Conservation (phyloP, 2,888 invertebrate genomes). For the Linnaemya vulpina region DNA sequence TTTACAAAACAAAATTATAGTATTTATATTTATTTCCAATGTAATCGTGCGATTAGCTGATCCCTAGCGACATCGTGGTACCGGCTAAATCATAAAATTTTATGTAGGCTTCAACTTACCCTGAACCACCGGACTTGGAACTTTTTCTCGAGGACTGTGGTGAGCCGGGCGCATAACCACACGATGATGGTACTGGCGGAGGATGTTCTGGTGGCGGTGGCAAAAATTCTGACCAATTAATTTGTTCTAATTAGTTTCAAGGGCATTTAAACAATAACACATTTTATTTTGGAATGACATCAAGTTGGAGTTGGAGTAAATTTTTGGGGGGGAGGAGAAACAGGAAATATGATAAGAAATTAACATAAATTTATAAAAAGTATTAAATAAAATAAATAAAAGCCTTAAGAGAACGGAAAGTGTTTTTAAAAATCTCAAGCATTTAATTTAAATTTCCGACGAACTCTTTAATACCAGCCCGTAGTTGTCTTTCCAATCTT, state of each 20-base stretch:
- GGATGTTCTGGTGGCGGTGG: slow-evolving; percentile 86
- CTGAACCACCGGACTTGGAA: slow-evolving; percentile 83
- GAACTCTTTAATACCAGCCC: slow-evolving; percentile 9
- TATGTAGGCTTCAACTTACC: slow-evolving; percentile 75
- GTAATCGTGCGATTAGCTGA: too few species aligned
- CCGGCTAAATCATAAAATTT: neutral
- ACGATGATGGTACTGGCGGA: slow-evolving; percentile 84
- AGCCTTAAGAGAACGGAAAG: slow-evolving; percentile 15
- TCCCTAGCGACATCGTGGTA: too few species aligned
- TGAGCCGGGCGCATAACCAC: slow-evolving; percentile 81
- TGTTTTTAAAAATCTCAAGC: neutral
- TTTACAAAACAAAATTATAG: too few species aligned
- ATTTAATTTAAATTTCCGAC: neutral
- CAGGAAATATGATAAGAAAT: slow-evolving; percentile 34
- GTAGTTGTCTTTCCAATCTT: neutral
- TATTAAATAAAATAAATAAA: slow-evolving; percentile 11
- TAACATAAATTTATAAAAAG: slow-evolving; percentile 28
- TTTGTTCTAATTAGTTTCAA: slow-evolving; percentile 79
- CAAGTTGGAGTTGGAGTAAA: slow-evolving; percentile 52
- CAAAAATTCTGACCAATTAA: slow-evolving; percentile 85
- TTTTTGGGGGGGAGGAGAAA: slow-evolving; percentile 19
- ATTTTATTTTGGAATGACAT: slow-evolving; percentile 54
- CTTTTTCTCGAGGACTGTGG: slow-evolving; percentile 82
- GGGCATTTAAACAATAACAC: slow-evolving; percentile 38
- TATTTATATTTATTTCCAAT: too few species aligned